phyloP scores from a whole-genome alignment of 1,140 invertebrate species.

The Drosophila subpulchrella region DNA sequence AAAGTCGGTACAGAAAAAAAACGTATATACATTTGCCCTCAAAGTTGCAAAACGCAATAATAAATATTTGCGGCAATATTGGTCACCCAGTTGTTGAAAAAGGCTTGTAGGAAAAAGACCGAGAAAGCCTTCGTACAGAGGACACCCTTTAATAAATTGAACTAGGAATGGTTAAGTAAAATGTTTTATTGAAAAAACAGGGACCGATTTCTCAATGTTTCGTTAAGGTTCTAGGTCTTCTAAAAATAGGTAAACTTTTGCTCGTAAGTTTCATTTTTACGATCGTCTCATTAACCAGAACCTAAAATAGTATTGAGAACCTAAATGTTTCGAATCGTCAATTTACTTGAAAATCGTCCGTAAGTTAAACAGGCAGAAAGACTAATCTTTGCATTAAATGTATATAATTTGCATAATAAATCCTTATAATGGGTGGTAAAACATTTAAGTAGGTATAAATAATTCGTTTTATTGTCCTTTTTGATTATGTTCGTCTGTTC shows the following conservation, averaged over 20 bases:
- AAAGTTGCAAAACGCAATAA: conserved; percentile 62
- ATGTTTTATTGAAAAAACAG: background rate
- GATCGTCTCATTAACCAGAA: too few relatives aligned
- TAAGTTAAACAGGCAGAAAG: too few relatives aligned
- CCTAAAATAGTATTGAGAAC: too few relatives aligned
- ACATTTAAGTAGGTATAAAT: background rate
- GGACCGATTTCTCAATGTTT: too few relatives aligned
- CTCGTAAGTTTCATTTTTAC: too few relatives aligned
- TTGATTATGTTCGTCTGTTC: conserved; percentile 1
- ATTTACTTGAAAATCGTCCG: too few relatives aligned
- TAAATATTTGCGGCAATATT: conserved; percentile 75
- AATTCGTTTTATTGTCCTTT: background rate
- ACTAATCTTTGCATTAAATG: too few relatives aligned
- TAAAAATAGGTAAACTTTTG: too few relatives aligned
- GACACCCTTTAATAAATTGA: conserved; percentile 2
- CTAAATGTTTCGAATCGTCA: too few relatives aligned
- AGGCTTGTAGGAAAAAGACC: conserved; percentile 4
- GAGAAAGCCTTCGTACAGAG: background rate
- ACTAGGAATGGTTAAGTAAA: background rate
- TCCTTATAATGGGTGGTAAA: background rate
- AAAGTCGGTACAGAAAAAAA: conserved; percentile 19
- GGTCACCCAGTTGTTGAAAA: conserved; percentile 14
- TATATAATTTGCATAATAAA: too few relatives aligned
- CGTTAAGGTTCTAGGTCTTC: too few relatives aligned
- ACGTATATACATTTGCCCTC: conserved; percentile 18